Evolutionary conservation across 2,113 vertebrate genomes (phyloP), one percentile per base, ranked within the genome.

Genomic region (Connochaetes taurinus): DNA sequence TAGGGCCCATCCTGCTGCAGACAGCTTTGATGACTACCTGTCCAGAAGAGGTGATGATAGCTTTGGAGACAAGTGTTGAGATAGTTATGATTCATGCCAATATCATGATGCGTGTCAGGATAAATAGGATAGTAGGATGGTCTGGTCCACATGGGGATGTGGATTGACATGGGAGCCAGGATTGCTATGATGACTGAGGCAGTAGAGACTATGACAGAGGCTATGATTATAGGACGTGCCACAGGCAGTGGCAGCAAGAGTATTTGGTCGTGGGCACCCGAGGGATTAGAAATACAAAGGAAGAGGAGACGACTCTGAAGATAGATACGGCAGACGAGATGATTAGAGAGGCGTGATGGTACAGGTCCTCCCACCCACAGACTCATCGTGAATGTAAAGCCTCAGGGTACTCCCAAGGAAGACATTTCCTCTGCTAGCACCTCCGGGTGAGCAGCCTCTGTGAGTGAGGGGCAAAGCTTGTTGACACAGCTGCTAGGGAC

Each of bases 361-460:
- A 96, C 98, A 98, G 99, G 99, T 98, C 97, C 99, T 86, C 89
- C 96, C 10, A 33, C 45, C 9, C 99, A 99, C 98, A 99, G 99
- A 98, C 99, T 99, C 89, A 99, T 99, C 97, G 98, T 99, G 96
- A 99, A 99, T 98, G 99, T 99, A 97, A 99, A 99, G 98, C 99
- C 99, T 23, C 99, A 99, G 78, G 99, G 99, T 0, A 98, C 99
- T 4, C 99, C 99, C 87, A 99, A 99, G 67, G 99, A 99, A 84
- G 99, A 99, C 25, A 90, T 98, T 60, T 87, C 98, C 0, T 98
- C 94, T 31, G 97, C 99, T 29, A 97, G 99, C 0, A 98, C 98
- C 16, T 83, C 99, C 43, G 98, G 99, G 97, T 98, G 99, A n/a
- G 97, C 99, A 0, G 99, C 99, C 1, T 99, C 99, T 97, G 99